These are phyloP conservation scores for Agapetus fuscipes DNA, from an alignment of 2,888 invertebrate species.

Conservation along the genomic window DNA sequence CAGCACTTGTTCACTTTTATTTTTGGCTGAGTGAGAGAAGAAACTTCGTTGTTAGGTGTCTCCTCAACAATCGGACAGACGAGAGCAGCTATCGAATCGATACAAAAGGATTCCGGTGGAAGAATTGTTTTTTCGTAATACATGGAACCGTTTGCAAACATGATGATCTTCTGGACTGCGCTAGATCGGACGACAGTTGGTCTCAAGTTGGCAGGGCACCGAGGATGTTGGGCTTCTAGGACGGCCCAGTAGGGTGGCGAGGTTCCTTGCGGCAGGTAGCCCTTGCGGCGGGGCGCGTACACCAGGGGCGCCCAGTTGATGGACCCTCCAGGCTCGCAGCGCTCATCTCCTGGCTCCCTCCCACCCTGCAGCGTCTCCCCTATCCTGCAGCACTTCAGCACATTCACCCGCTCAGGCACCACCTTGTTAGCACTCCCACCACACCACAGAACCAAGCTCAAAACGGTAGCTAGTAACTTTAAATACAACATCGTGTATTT, in stretches of 20 bases:
- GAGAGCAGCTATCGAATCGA: constrained; percentile 55
- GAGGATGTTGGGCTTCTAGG: constrained; percentile 27
- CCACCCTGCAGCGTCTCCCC: constrained; percentile 38
- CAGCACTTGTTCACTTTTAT: constrained; percentile 58
- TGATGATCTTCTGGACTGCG: constrained; percentile 35
- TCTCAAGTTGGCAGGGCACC: constrained; percentile 31
- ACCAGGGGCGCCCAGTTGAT: constrained; percentile 48
- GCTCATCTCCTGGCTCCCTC: constrained; percentile 30
- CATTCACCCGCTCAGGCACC: constrained; percentile 27
- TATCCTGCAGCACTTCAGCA: constrained; percentile 46
- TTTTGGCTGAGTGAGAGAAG: constrained; percentile 29
- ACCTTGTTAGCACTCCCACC: constrained; percentile 19
- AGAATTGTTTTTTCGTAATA: constrained; percentile 38
- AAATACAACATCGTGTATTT: constrained; percentile 1
- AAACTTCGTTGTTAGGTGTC: constrained; percentile 28
- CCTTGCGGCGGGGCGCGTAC: constrained; percentile 41
- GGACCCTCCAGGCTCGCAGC: constrained; percentile 27
- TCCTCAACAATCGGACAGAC: constrained; percentile 44
- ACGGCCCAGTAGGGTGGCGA: constrained; percentile 44
- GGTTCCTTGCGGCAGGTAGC: constrained; percentile 32
- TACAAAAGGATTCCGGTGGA: constrained; percentile 54
- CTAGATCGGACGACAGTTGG: constrained; percentile 33
- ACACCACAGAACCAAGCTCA: background rate
- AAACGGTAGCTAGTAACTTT: background rate
- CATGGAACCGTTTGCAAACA: constrained; percentile 59